phyloP scores from a whole-genome alignment of 1,140 invertebrate genomes.

The Pseudachorutes palmiensis region DNA sequence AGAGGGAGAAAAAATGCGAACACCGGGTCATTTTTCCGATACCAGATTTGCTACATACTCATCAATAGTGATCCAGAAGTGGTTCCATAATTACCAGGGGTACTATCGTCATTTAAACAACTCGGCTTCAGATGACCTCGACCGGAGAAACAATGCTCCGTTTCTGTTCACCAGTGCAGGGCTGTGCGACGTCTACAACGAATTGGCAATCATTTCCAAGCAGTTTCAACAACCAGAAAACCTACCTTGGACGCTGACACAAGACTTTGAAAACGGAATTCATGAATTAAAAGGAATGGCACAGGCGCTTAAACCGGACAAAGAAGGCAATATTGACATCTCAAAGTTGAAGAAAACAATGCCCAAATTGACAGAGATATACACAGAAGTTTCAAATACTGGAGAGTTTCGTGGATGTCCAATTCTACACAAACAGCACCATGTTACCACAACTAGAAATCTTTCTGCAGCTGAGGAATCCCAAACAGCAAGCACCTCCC shows the following conservation, averaged over 20 bases:
- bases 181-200: not conserved
- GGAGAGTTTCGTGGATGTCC: too few species aligned
- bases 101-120: not conserved
- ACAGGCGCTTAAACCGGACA: too few species aligned
- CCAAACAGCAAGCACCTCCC: too few species aligned
- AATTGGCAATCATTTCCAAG: not conserved
- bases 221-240: not conserved
- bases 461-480: too few species aligned
- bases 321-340: too few species aligned
- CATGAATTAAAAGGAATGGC: too few species aligned
- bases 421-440: too few species aligned
- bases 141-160: not conserved
- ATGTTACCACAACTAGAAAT: too few species aligned
- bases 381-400: too few species aligned
- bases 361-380: too few species aligned
- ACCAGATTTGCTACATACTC: not conserved
- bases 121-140: not conserved
- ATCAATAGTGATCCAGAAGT: not conserved
- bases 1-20: not conserved
- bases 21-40: not conserved
- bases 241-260: not conserved
- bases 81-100: not conserved
- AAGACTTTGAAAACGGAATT: too few species aligned
- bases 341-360: too few species aligned
- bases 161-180: not conserved